phyloP scores from a whole-genome alignment of 2,888 invertebrate species.

The Xylophagus ater region DNA sequence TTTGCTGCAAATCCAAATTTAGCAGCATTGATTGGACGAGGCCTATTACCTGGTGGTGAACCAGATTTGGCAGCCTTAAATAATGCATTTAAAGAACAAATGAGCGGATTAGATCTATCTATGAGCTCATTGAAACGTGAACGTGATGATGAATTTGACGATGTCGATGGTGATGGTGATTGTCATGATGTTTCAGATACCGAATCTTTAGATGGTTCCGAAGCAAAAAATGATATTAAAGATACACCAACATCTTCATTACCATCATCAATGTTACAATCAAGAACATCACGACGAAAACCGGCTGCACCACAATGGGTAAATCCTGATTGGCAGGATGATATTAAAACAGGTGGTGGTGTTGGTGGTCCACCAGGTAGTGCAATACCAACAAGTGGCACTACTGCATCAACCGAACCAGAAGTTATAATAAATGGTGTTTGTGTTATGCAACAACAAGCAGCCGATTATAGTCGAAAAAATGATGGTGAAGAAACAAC shows the following conservation, averaged over 20 bases:
- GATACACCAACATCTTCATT: slow-evolving; percentile 34
- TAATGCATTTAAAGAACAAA: slow-evolving; percentile 62
- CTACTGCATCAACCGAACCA: slow-evolving; percentile 36
- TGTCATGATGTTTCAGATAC: slow-evolving; percentile 34
- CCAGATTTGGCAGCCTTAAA: slow-evolving; percentile 45
- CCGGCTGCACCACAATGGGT: slow-evolving; percentile 97
- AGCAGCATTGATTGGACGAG: slow-evolving; percentile 63
- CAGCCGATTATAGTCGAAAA: slow-evolving; percentile 53
- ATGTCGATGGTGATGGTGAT: slow-evolving; percentile 58
- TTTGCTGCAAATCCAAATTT: slow-evolving; percentile 65
- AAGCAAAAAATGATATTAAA: slow-evolving; percentile 24
- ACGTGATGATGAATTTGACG: slow-evolving; percentile 39
- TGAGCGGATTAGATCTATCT: slow-evolving; percentile 77
- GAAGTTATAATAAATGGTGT: slow-evolving; percentile 90
- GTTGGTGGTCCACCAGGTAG: slow-evolving; percentile 35
- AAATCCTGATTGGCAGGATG: slow-evolving; percentile 84
- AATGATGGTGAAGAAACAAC: slow-evolving; percentile 23
- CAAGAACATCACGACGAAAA: slow-evolving; percentile 66
- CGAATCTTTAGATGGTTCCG: slow-evolving; percentile 22
- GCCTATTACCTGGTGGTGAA: slow-evolving; percentile 49
- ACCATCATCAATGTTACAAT: slow-evolving; percentile 33
- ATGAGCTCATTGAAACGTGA: slow-evolving; percentile 71
- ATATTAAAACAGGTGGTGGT: slow-evolving; percentile 33
- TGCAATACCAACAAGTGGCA: slow-evolving; percentile 17
- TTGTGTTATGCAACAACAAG: slow-evolving; percentile 78